Base-by-base conservation (phyloP, 1,140 invertebrate genomes). In the Luehdorfia chinensis region DNA sequence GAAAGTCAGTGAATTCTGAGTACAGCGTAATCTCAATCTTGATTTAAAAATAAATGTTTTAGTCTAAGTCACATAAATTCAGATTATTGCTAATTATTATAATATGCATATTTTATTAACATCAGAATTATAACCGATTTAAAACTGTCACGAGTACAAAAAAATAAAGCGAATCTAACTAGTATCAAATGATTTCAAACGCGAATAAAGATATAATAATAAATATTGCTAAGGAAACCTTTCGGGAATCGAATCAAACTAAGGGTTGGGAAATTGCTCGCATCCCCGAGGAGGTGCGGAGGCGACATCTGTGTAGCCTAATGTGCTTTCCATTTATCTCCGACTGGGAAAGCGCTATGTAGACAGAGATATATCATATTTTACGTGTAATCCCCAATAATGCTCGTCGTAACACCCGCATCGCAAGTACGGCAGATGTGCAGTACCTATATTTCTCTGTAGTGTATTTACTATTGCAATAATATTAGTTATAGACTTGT, bases 161-260 rank as follows among this genome's bases (percentile, higher is more conserved):
- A 21, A 37, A 18, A 33, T 8, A 49, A 47, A 50, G 58, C 58
- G 69, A 75, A 77, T 77, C 67, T 71, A n/a, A 66, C 70, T 63
- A 53, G 65, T 64, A 69, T 71, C 69, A 79, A 79, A 75, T 69
- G 60, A 56, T 50, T 61, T 21, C 58, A 68, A 62, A 64, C 66
- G 77, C 81, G 83, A 84, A 85, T 86, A 83, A 83, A 77, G 83
- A 81, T 79, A 79, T 86, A 77, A 77, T 81, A 84, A 84, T 86
- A 86, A 86, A 86, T 86, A 84, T 78, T 49, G n/a, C 50, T 36
- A 48, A 63, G 67, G 75, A 70, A 75, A 73, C 71, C 78, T 76
- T 85, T 75, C 66, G 71, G 75, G 73, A 75, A 71, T 74, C 68
- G 72, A 80, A 77, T 84, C 70, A 77, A 79, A 69, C 62, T 74